Evolutionary conservation across 2,113 vertebrate genomes (phyloP).

Genomic region (Ifrita kowaldi): DNA sequence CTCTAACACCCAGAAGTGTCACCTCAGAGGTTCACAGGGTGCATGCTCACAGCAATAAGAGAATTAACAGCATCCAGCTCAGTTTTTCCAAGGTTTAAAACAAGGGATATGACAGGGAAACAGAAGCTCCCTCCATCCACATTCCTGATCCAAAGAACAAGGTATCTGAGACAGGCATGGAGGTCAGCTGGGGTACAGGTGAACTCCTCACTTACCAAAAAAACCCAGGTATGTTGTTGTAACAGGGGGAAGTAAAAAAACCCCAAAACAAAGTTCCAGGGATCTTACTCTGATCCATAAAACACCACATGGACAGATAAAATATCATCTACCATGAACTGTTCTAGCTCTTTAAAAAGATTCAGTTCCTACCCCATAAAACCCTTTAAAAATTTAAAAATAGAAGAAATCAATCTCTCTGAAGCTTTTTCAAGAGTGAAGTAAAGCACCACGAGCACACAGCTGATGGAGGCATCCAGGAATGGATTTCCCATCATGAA

Average conservation of each 20-base stretch:
- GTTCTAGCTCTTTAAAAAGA: not conserved
- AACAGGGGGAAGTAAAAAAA: not conserved
- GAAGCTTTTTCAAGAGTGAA: not conserved
- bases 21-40: not conserved
- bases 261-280: not conserved
- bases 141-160: not conserved
- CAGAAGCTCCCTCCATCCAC: not conserved
- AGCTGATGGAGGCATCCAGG: not conserved
- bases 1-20: not conserved
- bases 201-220: not conserved
- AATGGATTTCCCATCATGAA: not conserved
- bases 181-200: not conserved
- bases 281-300: not conserved
- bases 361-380: not conserved
- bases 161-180: not conserved
- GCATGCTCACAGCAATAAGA: not conserved
- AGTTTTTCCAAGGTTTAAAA: not conserved
- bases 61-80: not conserved
- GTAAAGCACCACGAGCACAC: not conserved
- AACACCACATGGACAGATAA: not conserved
- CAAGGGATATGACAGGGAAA: not conserved
- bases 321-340: not conserved
- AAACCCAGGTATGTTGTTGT: rapidly evolving
- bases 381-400: not conserved
- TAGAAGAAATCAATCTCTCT: not conserved